Evolutionary conservation across 2,113 vertebrate species (phyloP).

Genomic region (Zeus faber): DNA sequence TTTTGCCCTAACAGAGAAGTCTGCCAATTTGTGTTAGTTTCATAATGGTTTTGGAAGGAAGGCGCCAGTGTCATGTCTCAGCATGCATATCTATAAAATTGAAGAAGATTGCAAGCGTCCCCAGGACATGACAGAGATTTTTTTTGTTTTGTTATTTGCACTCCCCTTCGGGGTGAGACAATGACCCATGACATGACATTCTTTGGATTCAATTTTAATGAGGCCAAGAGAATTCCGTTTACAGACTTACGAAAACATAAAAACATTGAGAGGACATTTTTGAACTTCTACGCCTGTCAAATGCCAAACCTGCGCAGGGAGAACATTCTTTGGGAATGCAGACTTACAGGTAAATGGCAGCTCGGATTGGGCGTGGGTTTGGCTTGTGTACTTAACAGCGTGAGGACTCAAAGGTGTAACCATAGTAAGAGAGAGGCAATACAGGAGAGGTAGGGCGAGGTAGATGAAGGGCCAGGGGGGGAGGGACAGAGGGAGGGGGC

Average conservation of each 20-base stretch:
- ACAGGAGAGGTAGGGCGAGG: background rate
- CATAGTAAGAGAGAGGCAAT: background rate
- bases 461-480: slow-evolving; percentile 47
- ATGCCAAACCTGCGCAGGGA: background rate
- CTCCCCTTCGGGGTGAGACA: slow-evolving; percentile 19
- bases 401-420: slow-evolving; percentile 1
- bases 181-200: slow-evolving; percentile 25
- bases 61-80: slow-evolving; percentile 28
- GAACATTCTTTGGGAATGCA: slow-evolving; percentile 56
- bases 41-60: slow-evolving; percentile 20
- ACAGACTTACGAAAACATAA: background rate
- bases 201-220: slow-evolving; percentile 36
- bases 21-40: background rate
- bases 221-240: slow-evolving; percentile 21
- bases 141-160: slow-evolving; percentile 10
- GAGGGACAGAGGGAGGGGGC: slow-evolving; percentile 46
- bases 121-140: slow-evolving; percentile 6
- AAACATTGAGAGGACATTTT: slow-evolving; percentile 22
- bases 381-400: slow-evolving; percentile 41
- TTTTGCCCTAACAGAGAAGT: background rate
- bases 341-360: slow-evolving; percentile 55
- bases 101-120: slow-evolving; percentile 1
- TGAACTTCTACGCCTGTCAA: slow-evolving; percentile 16
- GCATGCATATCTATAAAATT: slow-evolving; percentile 33
- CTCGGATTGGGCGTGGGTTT: slow-evolving; percentile 42